Percentiles rank a stretch among this genome's conserved stretches.
Conservation (phyloP, 1,140 invertebrate genomes). For the Brachionus rotundiformis region DNA sequence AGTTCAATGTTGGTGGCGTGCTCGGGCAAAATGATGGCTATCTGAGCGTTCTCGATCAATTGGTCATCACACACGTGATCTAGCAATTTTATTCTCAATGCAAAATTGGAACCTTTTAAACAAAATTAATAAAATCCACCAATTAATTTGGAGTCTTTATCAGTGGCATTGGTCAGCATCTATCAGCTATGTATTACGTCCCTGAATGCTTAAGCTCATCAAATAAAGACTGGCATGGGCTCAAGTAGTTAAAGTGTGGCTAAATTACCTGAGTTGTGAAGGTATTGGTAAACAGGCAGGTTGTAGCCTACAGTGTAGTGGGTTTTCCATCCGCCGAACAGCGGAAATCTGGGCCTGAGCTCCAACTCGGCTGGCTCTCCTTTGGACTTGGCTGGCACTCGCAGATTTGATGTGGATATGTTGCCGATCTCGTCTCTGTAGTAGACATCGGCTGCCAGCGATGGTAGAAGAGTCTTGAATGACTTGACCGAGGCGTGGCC, state of each 20-base stretch:
- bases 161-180: slow-evolving; percentile 52
- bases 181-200: slow-evolving; percentile 42
- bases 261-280: slow-evolving; percentile 78
- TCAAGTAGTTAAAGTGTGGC: no score
- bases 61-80: slow-evolving; percentile 97
- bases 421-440: slow-evolving; percentile 98
- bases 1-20: slow-evolving; percentile 76
- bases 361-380: slow-evolving; percentile 92
- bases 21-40: slow-evolving; percentile 92
- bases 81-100: slow-evolving; percentile 84
- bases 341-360: slow-evolving; percentile 87
- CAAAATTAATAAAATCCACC: slow-evolving; percentile 64
- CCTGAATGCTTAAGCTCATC: slow-evolving; percentile 37
- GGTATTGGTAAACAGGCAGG: slow-evolving; percentile 91
- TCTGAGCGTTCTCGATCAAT: slow-evolving; percentile 83
- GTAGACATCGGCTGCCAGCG: slow-evolving; percentile 84
- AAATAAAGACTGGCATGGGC: no score
- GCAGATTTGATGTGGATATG: slow-evolving; percentile 93
- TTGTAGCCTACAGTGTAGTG: slow-evolving; percentile 95
- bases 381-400: slow-evolving; percentile 66
- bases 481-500: slow-evolving; percentile 83
- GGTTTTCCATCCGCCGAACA: slow-evolving; percentile 98
- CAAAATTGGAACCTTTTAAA: slow-evolving; percentile 60
- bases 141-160: slow-evolving; percentile 11
- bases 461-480: slow-evolving; percentile 82